Evolutionary conservation across 2,888 invertebrate species (phyloP), one percentile per base, ranked within the genome.

Genomic region (Drosophila birchii): DNA sequence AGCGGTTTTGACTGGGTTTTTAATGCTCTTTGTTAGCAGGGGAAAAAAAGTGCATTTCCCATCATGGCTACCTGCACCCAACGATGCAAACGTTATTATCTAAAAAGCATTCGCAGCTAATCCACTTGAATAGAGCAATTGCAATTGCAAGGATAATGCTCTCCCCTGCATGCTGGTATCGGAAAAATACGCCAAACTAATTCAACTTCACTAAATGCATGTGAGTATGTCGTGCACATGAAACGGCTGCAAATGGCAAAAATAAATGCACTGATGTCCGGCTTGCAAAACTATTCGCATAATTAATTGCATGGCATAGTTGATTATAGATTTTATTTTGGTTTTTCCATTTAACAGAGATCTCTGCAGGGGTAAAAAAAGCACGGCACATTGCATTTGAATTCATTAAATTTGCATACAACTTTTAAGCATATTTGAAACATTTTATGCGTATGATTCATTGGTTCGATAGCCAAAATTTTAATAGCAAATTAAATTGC

Each of bases 401-500:
- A 75, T 56, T 71, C 70, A 79, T 82, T 69, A 66, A 61, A 62
- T 78, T 59, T 62, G 43, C 56, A 70, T 64, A 36, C 36, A 68
- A 68, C 49, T 63, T 68, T 47, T 49, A 54, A 49, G 38, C 45
- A 36, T 66, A 73, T 58, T 68, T 69, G n/a, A 51, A 62, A 76
- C 53, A 71, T 64, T 70, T 53, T 49, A 45, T 43, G 16, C 49
- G 51, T 32, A 49, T 75, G 51, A 75, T 41, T 68, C 53, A 47
- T 53, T 47, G 29, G 67, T 58, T 39, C 47, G 57, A 64, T 72
- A 70, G 61, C 51, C 39, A 29, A 67, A 58, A 55, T 80, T 61
- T 43, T 59, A 66, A 71, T 70, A 58, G 44, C 58, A 78, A 80
- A 74, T 79, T 66, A 44, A 72, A 74, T 72, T 85, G 74, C 29